Evolutionary conservation across 2,888 invertebrate genomes (phyloP).

Genomic region (Aelia acuminata): DNA sequence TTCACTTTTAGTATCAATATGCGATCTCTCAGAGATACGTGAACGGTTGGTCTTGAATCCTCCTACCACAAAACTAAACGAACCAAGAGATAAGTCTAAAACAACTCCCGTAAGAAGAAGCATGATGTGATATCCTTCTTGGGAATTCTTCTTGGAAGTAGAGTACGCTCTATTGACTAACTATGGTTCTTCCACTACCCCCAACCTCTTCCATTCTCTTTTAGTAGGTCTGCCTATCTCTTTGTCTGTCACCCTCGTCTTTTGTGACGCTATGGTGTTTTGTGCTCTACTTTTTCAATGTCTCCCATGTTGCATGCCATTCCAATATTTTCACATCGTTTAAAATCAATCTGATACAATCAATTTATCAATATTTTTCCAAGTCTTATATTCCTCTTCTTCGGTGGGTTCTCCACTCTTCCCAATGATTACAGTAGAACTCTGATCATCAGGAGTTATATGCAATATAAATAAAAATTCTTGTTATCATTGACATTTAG

Average conservation of each 20-base stretch:
- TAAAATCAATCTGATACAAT: not conserved
- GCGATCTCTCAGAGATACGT: not conserved
- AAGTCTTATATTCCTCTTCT: not conserved
- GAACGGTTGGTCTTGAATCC: not conserved
- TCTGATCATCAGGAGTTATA: no score
- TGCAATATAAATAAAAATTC: no score
- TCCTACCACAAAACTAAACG: not conserved
- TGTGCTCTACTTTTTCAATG: not conserved
- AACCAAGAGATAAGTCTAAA: not conserved
- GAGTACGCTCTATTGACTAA: not conserved
- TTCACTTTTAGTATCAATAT: not conserved
- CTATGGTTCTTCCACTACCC: not conserved
- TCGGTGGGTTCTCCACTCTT: not conserved
- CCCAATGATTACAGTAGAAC: no score
- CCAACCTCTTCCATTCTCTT: not conserved
- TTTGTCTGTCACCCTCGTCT: slow-evolving; percentile 10
- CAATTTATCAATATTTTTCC: not conserved
- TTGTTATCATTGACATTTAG: no score
- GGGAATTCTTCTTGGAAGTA: not conserved
- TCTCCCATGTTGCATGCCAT: not conserved
- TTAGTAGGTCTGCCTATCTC: slow-evolving; percentile 20
- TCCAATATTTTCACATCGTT: not conserved
- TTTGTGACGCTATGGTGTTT: not conserved
- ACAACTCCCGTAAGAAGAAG: not conserved
- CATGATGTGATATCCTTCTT: not conserved